Evolutionary conservation across 2,888 invertebrate species (phyloP), one percentile per base, ranked within the genome.

Genomic region (Brachynemurus nebulosus): DNA sequence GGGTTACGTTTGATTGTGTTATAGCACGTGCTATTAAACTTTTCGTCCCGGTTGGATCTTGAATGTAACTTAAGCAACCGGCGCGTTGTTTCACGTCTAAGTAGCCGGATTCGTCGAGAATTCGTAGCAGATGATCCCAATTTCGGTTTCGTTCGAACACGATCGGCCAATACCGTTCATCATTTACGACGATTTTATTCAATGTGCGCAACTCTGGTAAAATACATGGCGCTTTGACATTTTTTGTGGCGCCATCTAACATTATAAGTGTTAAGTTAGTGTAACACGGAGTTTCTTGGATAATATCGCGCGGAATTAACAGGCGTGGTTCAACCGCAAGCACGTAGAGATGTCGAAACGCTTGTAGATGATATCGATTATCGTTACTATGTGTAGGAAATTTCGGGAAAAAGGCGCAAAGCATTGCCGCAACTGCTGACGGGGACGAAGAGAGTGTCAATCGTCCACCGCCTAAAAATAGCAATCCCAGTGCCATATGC

Each of bases 351-450:
- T 98, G 97, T 2, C 97, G 73, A 57, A 98, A 82, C 0, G 97
- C 96, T 74, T 98, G 97, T 45, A 98, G 69, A 62, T 98, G 97
- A 61, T 95, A 95, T 52, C 93, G 80, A 62, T 97, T 97, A 57
- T 98, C 97, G 58, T 89, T 90, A 56, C 92, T 91, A 59, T 93
- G 92, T 1, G 86, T 90, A 14, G 96, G 95, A 65, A 92, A 96
- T 62, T 95, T 92, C 1, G 98, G 98, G 65, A 92, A 98, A 61
- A 96, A 84, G 0, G 97, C 86, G 54, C 90, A 88, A 34, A 98
- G 69, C 48, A 97, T 66, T 0, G 92, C 89, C 0, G 93, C 96
- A 7, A 97, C 77, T 0, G 92, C 81, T 25, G 79, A 76, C 2
- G 90, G 84, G 2, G 84, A 77, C 42, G 90, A 85, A 11, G 83